phyloP scores from a whole-genome alignment of 1,140 invertebrate species.

The Aphidius gifuensis region DNA sequence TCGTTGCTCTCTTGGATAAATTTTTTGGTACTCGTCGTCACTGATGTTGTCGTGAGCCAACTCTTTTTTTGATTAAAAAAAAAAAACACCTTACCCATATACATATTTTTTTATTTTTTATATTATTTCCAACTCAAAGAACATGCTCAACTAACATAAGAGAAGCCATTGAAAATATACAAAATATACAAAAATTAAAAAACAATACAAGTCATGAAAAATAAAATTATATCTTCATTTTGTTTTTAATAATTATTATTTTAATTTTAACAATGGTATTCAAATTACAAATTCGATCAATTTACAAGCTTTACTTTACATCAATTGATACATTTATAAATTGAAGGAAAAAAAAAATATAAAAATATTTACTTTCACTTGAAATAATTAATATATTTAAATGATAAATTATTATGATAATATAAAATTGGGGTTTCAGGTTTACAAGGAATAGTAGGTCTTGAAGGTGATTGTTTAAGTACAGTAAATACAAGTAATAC shows the following conservation, averaged over 20 bases:
- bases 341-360: no score
- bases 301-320: no score
- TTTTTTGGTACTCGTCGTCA: constrained; percentile 38
- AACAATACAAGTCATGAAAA: no score
- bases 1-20: constrained; percentile 43
- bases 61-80: background rate
- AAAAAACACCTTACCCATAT: constrained; percentile 14
- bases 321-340: no score
- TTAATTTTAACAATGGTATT: no score
- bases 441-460: constrained; percentile 26
- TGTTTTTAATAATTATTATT: no score
- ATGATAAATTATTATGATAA: constrained; percentile 6
- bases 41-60: constrained; percentile 10
- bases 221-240: no score
- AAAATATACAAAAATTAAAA: background rate
- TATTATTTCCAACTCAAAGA: background rate
- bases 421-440: constrained; percentile 23
- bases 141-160: background rate
- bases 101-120: constrained; percentile 3
- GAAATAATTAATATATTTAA: no score
- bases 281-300: no score
- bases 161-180: background rate
- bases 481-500: constrained; percentile 34
- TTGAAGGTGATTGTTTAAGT: constrained; percentile 45
- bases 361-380: no score